These are phyloP conservation scores for Candidula unifasciata DNA, from an alignment of 2,888 invertebrate genomes.

Conservation along the genomic window DNA sequence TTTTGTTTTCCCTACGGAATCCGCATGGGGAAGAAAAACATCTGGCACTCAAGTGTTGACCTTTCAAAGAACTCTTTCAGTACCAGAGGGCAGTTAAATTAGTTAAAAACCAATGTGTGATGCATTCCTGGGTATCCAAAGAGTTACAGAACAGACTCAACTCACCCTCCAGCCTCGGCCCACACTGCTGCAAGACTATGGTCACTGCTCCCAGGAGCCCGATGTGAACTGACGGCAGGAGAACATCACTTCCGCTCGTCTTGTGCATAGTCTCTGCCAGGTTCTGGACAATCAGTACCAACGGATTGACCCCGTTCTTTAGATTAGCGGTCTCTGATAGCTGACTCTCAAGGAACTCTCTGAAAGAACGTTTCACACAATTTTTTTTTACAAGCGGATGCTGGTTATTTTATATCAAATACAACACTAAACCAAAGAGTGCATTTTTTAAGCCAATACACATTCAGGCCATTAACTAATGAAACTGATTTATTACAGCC, in stretches of 20 bases:
- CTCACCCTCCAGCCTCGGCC: constrained; percentile 37
- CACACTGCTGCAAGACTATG: constrained; percentile 64
- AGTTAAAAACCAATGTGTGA: not conserved
- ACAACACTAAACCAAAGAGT: too few relatives aligned
- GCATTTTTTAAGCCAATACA: too few relatives aligned
- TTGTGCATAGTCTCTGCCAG: constrained; percentile 62
- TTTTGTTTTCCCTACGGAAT: too few relatives aligned
- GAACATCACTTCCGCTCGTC: constrained; percentile 65
- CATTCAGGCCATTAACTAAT: too few relatives aligned
- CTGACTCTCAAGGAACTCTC: constrained; percentile 40
- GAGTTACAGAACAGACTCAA: not conserved
- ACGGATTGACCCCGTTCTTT: constrained; percentile 5
- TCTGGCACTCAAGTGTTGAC: too few relatives aligned
- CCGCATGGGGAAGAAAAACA: too few relatives aligned
- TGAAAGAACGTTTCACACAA: constrained; percentile 1
- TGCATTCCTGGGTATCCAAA: not conserved
- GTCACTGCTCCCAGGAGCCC: constrained; percentile 70
- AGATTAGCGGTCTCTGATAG: constrained; percentile 4
- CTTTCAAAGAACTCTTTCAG: not conserved
- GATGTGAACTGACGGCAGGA: constrained; percentile 73
- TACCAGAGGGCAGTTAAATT: too few relatives aligned
- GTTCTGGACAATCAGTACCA: constrained; percentile 57
- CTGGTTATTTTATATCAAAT: too few relatives aligned
- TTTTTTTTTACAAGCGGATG: too few relatives aligned
- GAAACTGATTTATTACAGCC: too few relatives aligned